Conservation (phyloP, 2,888 invertebrate species). For the Enchytraeus crypticus region DNA sequence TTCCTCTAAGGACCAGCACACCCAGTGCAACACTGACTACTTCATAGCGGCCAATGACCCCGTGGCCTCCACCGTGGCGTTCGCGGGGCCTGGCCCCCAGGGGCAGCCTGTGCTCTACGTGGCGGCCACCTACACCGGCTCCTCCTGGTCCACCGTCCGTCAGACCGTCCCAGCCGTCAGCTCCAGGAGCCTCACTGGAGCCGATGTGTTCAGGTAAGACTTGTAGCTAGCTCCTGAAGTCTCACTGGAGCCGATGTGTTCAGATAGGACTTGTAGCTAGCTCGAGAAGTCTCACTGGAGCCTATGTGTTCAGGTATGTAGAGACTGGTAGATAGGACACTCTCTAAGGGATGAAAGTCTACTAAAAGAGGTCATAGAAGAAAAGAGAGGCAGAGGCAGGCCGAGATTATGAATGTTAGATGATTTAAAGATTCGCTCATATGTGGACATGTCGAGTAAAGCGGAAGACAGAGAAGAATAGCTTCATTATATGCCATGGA, state of each 20-base stretch:
- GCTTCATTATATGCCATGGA: too few species aligned
- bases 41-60: slow-evolving; percentile 17
- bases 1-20: not conserved
- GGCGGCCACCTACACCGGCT: slow-evolving; percentile 11
- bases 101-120: slow-evolving; percentile 14
- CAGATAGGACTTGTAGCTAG: slow-evolving; percentile 10
- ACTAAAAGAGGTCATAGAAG: too few species aligned
- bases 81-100: slow-evolving; percentile 14
- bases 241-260: slow-evolving; percentile 7
- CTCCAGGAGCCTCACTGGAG: slow-evolving; percentile 12
- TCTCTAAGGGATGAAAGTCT: too few species aligned
- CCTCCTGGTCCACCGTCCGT: not conserved
- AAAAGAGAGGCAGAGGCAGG: too few species aligned
- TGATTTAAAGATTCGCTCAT: too few species aligned
- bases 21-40: not conserved
- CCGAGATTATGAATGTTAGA: too few species aligned
- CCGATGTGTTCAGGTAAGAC: slow-evolving; percentile 1
- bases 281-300: slow-evolving; percentile 11
- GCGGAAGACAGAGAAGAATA: too few species aligned
- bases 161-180: slow-evolving; percentile 13
- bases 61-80: slow-evolving; percentile 17
- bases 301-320: not conserved
- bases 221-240: slow-evolving; percentile 12
- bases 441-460: too few species aligned
- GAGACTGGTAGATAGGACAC: too few species aligned